A percentile compares a stretch with the other conserved stretches of the same genome.
phyloP scores from a whole-genome alignment of 1,140 invertebrate genomes.

The Wiebesia pumilae region DNA sequence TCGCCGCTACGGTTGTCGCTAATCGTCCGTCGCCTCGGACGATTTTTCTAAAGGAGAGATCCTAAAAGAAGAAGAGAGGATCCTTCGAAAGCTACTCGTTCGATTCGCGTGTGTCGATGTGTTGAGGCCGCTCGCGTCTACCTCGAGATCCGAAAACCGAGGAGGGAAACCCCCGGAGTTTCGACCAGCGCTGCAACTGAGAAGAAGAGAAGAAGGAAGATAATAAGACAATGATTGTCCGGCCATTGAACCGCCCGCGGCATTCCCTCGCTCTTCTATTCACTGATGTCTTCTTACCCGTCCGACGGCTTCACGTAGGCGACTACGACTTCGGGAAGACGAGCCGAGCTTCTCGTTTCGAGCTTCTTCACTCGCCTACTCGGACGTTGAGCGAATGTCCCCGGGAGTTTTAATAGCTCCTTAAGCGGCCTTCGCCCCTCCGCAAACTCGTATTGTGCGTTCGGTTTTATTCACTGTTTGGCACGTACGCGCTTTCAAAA shows the following conservation, averaged over 20 bases:
- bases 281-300: background rate
- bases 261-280: background rate
- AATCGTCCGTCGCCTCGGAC: too few relatives aligned
- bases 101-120: background rate
- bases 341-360: background rate
- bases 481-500: background rate
- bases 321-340: background rate
- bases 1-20: background rate
- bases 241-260: background rate
- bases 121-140: too few relatives aligned
- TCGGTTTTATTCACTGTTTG: background rate
- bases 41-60: too few relatives aligned
- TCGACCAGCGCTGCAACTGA: background rate
- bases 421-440: background rate
- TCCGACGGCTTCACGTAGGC: background rate
- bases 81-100: background rate
- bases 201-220: background rate
- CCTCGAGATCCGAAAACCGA: background rate
- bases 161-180: background rate
- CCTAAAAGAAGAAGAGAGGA: background rate
- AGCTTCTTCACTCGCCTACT: background rate
- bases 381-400: background rate
- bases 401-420: background rate
- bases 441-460: background rate
- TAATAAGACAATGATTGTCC: background rate